phyloP scores from a whole-genome alignment of 2,113 vertebrate species.

The Sterrhoptilus dennistouni region DNA sequence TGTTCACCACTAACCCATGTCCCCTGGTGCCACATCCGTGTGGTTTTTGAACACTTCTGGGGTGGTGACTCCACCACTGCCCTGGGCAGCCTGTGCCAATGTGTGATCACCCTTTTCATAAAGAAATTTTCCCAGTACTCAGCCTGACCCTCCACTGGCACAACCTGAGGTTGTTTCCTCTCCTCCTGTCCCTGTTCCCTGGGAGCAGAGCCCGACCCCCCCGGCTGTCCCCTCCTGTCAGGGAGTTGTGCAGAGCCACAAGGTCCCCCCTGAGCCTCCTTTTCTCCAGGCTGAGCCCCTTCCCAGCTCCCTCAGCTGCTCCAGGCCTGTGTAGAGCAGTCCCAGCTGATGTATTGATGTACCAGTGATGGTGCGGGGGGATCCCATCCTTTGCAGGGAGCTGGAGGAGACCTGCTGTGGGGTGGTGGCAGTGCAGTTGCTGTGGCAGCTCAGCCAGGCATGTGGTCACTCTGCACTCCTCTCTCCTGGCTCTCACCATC shows the following conservation, averaged over 20 bases:
- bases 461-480: neutral
- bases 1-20: neutral
- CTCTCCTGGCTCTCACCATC: neutral
- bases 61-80: neutral
- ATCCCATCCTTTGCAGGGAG: neutral
- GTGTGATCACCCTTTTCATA: neutral
- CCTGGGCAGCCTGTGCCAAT: neutral
- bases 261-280: neutral
- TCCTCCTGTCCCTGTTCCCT: neutral
- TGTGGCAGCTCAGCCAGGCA: neutral
- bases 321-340: neutral
- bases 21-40: neutral
- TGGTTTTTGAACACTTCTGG: neutral
- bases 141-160: fast-evolving
- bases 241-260: neutral
- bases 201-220: fast-evolving
- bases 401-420: neutral
- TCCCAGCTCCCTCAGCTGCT: neutral
- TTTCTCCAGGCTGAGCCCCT: neutral
- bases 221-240: neutral
- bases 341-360: neutral
- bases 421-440: neutral
- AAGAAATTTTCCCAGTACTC: neutral
- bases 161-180: fast-evolving
- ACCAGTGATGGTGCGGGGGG: fast-evolving